Evolutionary conservation across 2,797 vertebrate genomes (phyloP).

Genomic region (Pseudochaenichthys georgianus): DNA sequence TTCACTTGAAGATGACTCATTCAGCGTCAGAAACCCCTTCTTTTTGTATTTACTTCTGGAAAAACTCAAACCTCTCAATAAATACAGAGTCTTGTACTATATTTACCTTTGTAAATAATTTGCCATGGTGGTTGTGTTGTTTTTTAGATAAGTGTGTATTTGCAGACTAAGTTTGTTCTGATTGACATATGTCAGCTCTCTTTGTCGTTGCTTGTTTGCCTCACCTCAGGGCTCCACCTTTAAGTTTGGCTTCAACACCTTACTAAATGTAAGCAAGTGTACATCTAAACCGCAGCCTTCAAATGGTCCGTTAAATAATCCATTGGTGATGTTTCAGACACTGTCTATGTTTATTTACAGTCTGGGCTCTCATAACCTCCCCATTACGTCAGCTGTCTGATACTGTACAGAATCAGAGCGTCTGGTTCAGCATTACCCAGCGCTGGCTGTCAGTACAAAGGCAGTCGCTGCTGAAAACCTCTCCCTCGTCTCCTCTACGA

Average conservation of each 20-base stretch:
- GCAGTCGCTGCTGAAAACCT: slow-evolving; percentile 53
- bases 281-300: slow-evolving; percentile 23
- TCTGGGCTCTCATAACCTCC: slow-evolving; percentile 33
- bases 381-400: slow-evolving; percentile 60
- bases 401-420: slow-evolving; percentile 56
- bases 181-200: slow-evolving; percentile 17
- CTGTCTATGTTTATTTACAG: slow-evolving; percentile 37
- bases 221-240: background rate
- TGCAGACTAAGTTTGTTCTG: background rate
- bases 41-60: background rate
- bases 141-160: background rate
- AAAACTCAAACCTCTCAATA: background rate
- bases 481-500: slow-evolving; percentile 56
- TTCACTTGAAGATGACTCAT: background rate
- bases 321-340: slow-evolving; percentile 22
- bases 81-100: background rate
- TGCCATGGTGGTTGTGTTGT: background rate
- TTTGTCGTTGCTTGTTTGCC: background rate
- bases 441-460: slow-evolving; percentile 72
- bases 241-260: slow-evolving; percentile 14
- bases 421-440: slow-evolving; percentile 51
- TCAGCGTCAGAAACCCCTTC: background rate
- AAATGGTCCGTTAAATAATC: slow-evolving; percentile 27
- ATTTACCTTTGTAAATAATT: background rate
- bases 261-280: background rate